Evolutionary conservation across 2,797 vertebrate genomes (phyloP), one percentile per base, ranked within the genome.

Genomic region (Hipposideros larvatus): DNA sequence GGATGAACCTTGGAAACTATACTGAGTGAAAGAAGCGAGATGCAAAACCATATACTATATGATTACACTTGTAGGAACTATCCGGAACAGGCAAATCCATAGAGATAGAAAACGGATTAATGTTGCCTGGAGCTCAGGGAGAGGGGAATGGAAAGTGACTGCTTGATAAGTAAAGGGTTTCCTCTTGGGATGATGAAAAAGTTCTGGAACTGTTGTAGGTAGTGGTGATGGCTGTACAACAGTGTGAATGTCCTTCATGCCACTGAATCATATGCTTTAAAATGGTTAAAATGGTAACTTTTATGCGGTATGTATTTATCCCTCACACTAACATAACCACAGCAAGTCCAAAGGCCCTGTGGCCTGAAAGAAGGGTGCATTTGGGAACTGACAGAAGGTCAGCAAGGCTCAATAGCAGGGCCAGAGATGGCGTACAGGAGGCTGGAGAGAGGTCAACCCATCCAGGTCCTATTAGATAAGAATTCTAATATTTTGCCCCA

Each of bases 401-500:
- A 59, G 37, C 31, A 37, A 80, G 37, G 46, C 34, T 96, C 68
- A 53, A 37, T 63, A 55, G 71, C 19, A 48, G 28, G 43, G 53
- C n/a, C 22, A 83, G 43, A 86, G 46, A 59, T 77, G 3, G 14
- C 51, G 3, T 41, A 66, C 11, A 21, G 48, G 55, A 85, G 19
- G 41, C 65, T 66, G 16, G 34, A 68, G 48, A 74, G 57, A 74
- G 16, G 51, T 74, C 63, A 70, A 53, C 14, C 37, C 51, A 46
- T 79, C 34, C 66, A 84, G 59, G 18, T 55, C 46, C 94, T 80
- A 16, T 74, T 41, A 87, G 57, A 26, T 28, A 90, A 83, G 31
- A 85, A 83, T 84, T 90, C 21, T 82, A 51, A 51, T 68, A 28
- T 87, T 90, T 96, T 95, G 43, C 48, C 51, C 87, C 51, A 91